Base-by-base conservation (phyloP, 1,140 invertebrate genomes). In the Zelostemma sp. region DNA sequence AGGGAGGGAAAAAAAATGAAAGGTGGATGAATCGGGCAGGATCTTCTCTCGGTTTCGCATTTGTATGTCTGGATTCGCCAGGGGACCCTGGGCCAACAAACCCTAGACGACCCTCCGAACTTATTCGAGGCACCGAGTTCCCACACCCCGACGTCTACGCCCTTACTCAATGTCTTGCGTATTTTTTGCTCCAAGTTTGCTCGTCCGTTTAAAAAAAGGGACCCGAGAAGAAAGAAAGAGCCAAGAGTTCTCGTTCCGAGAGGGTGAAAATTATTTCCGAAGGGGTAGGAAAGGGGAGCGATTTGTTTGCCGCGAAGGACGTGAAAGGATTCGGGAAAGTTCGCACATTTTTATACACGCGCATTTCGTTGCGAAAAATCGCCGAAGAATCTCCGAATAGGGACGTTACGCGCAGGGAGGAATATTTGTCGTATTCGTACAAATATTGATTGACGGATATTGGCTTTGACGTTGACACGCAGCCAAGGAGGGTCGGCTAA, bases 141-240 rank as follows among this genome's bases (percentile, higher is more conserved):
- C 25, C 47, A n/a, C 21, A 33, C 25, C 12, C 25, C 47, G n/a
- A n/a, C 47, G 55, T 56, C 65, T 51, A 48, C 47, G 43, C 53
- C 41, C 54, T 58, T 61, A 45, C 59, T 63, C 51, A 63, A 59
- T 63, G 59, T 64, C 60, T 61, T 70, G 47, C 60, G 56, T 65
- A 56, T 51, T 64, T 70, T 64, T 70, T 63, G 45, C 49, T 68
- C 38, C 16, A 63, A 68, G 66, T 59, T 68, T 63, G 54, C 61
- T 63, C 66, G 65, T 54, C 56, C 43, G 12, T 21, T 43, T 12
- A 47, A 53, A 64, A 64, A 64, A 65, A 53, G 45, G 33, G 33
- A 57, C 33, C 5, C 6, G 6, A 2, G 33, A 28, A 41, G 11
- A 28, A 31, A 58, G 14, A 35, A 43, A 43, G 17, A 19, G 41